Percentiles rank a stretch among this genome's conserved stretches.
Conservation (phyloP, 2,888 invertebrate genomes). For the Abrostola triplasia region DNA sequence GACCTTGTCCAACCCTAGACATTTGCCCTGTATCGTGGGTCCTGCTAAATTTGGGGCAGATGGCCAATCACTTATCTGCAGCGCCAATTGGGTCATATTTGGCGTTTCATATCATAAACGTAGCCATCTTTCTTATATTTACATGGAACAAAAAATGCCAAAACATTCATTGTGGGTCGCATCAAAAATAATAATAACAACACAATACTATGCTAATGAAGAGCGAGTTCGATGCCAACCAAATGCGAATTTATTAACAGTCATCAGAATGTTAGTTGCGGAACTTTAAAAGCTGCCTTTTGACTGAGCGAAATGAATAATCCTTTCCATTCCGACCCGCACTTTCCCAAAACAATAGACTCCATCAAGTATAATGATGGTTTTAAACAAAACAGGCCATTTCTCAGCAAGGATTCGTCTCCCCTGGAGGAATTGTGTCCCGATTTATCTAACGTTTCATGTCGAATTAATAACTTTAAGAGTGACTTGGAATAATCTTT, state of each 20-base stretch:
- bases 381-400: slow-evolving; percentile 84
- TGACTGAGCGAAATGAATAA: slow-evolving; percentile 81
- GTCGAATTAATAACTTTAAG: slow-evolving; percentile 72
- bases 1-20: no score
- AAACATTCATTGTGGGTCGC: not conserved
- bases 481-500: slow-evolving; percentile 69
- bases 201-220: slow-evolving; percentile 37
- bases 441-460: slow-evolving; percentile 70
- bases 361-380: slow-evolving; percentile 84
- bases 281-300: slow-evolving; percentile 69
- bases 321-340: slow-evolving; percentile 79
- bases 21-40: no score
- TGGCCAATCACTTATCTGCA: no score
- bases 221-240: slow-evolving; percentile 49
- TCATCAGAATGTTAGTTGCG: slow-evolving; percentile 71
- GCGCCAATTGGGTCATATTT: no score
- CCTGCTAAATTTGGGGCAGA: no score
- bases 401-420: slow-evolving; percentile 66
- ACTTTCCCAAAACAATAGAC: slow-evolving; percentile 80
- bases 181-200: slow-evolving; percentile 5
- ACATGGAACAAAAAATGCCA: no score
- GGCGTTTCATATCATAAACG: no score
- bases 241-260: slow-evolving; percentile 71
- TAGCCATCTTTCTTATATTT: no score
- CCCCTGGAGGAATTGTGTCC: slow-evolving; percentile 67